These are phyloP conservation scores for Platynereis dumerilii DNA, from an alignment of 2,888 invertebrate species.

Conservation along the genomic window DNA sequence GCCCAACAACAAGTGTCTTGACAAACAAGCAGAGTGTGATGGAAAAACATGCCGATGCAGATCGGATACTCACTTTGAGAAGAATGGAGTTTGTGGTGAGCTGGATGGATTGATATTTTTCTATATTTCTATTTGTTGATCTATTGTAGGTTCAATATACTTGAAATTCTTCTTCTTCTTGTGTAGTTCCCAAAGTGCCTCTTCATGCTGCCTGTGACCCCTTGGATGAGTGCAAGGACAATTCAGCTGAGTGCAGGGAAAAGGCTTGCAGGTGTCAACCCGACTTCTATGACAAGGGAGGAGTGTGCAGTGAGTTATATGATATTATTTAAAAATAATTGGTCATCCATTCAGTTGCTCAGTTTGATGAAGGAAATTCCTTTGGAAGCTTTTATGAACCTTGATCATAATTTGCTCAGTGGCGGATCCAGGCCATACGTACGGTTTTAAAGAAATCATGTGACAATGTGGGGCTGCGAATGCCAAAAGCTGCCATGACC, in stretches of 20 bases:
- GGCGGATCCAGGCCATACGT: too few relatives aligned
- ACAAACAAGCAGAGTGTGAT: conserved; percentile 26
- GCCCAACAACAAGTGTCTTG: conserved; percentile 22
- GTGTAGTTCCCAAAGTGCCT: conserved; percentile 23
- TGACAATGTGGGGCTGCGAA: too few relatives aligned
- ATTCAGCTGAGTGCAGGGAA: conserved; percentile 20
- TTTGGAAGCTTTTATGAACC: too few relatives aligned
- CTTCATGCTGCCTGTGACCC: conserved; percentile 19
- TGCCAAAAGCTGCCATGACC: too few relatives aligned
- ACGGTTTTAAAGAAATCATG: too few relatives aligned
- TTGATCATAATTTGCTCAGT: too few relatives aligned
- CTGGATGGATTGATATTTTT: neutral
- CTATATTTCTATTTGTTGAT: too few relatives aligned
- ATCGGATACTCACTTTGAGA: conserved; percentile 21
- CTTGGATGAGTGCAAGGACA: conserved; percentile 18
- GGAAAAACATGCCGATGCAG: conserved; percentile 24
- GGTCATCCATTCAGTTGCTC: neutral
- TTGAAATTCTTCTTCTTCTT: neutral
- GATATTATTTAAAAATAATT: neutral
- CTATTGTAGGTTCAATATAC: too few relatives aligned
- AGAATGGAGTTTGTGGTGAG: conserved; percentile 26
- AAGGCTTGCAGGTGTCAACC: conserved; percentile 20
- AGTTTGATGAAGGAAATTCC: too few relatives aligned
- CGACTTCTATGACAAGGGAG: conserved; percentile 22
- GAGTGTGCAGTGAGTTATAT: conserved; percentile 22